Conservation (phyloP, 2,888 invertebrate genomes). For the Conchocele bisecta region DNA sequence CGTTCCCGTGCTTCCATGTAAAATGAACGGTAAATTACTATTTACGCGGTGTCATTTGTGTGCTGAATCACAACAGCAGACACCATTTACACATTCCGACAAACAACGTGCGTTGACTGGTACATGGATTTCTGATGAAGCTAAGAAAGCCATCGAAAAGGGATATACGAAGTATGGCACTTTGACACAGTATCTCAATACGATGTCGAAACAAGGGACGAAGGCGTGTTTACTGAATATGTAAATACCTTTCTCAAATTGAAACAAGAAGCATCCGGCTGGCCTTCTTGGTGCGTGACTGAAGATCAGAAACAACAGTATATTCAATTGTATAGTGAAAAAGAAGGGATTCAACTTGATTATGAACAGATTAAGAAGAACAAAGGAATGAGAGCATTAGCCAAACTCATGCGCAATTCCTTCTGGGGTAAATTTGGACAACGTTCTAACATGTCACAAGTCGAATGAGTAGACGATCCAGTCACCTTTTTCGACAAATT, state of each 20-base stretch:
- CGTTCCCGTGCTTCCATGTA: conserved; percentile 74
- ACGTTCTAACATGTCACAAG: conserved; percentile 30
- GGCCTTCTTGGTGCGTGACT: conserved; percentile 53
- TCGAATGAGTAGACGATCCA: conserved; percentile 17
- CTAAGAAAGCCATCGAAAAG: conserved; percentile 70
- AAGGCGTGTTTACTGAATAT: conserved; percentile 68
- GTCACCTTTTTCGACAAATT: conserved; percentile 38
- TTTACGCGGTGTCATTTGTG: conserved; percentile 75
- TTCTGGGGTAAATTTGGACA: conserved; percentile 58
- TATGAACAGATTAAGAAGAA: conserved; percentile 32
- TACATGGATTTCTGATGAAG: conserved; percentile 78
- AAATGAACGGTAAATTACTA: conserved; percentile 71
- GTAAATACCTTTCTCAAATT: conserved; percentile 70
- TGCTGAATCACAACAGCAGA: conserved; percentile 27
- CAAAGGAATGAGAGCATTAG: conserved; percentile 39
- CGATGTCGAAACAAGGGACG: conserved; percentile 16
- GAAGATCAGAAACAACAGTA: conserved; percentile 57
- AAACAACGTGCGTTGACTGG: conserved; percentile 68
- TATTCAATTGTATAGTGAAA: conserved; percentile 47
- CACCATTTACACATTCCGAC: conserved; percentile 50
- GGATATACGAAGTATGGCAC: conserved; percentile 77
- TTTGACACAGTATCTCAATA: conserved; percentile 58
- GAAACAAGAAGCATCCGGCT: conserved; percentile 66
- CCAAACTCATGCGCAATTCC: conserved; percentile 30
- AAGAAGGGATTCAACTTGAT: conserved; percentile 42